Percentiles rank a stretch among this genome's conserved stretches.
These are phyloP conservation scores for Pollenia amentaria DNA, from an alignment of 2,888 invertebrate species.

Conservation along the genomic window DNA sequence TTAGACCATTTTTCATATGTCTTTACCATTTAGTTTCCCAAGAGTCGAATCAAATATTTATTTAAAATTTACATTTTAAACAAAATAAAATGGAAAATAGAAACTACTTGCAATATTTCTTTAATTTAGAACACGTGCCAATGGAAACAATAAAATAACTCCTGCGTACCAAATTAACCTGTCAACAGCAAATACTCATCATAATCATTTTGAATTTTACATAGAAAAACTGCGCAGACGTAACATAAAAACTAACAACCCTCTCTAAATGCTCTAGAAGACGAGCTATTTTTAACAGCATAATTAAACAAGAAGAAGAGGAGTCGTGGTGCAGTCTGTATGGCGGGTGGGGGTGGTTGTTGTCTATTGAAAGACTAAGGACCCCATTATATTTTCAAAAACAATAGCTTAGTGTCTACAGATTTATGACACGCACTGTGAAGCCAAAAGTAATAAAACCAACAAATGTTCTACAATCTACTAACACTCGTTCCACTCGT, in stretches of 20 bases:
- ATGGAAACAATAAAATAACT: constrained; percentile 42
- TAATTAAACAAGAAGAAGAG: neutral
- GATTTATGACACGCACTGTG: constrained; percentile 70
- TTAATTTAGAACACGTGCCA: constrained; percentile 48
- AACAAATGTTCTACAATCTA: constrained; percentile 31
- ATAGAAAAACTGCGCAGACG: constrained; percentile 57
- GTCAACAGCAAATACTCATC: constrained; percentile 79
- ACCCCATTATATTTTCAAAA: constrained; percentile 2
- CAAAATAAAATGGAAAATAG: too few species aligned
- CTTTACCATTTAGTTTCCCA: too few species aligned
- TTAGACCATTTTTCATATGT: too few species aligned
- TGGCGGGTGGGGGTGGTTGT: neutral
- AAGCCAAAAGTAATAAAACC: constrained; percentile 59
- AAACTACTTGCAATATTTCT: neutral
- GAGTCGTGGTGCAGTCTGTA: neutral
- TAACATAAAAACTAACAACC: constrained; percentile 22
- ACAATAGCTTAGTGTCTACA: constrained; percentile 69
- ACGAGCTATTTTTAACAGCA: constrained; percentile 29
- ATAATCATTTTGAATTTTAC: constrained; percentile 43
- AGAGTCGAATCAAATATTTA: too few species aligned
- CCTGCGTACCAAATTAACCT: constrained; percentile 77
- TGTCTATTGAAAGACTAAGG: constrained; percentile 1
- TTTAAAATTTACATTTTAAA: too few species aligned
- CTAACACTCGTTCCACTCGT: constrained; percentile 14
- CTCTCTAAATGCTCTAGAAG: neutral